phyloP scores from a whole-genome alignment of 2,888 invertebrate species.

The Heteromurus nitidus region DNA sequence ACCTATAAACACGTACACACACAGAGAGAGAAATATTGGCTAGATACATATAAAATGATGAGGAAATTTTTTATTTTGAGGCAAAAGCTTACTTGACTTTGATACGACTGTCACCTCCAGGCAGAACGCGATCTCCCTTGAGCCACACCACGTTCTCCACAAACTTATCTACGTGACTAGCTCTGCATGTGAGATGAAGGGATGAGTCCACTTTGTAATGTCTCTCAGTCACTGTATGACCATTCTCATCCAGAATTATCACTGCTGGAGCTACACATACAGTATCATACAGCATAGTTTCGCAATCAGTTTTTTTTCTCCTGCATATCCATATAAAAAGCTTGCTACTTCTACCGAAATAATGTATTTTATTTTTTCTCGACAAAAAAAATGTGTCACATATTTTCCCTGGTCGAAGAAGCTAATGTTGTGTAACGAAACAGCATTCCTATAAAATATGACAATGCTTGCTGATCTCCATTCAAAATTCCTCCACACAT shows the following conservation, averaged over 20 bases:
- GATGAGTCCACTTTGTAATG: conserved; percentile 77
- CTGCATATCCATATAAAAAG: no score
- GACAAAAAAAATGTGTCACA: no score
- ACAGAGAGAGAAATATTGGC: background rate
- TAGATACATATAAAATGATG: background rate
- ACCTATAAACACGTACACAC: no score
- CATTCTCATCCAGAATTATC: conserved; percentile 80
- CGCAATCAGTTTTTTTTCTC: no score
- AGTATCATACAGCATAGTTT: no score
- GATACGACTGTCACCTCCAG: conserved; percentile 72
- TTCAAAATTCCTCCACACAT: no score
- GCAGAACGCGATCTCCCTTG: conserved; percentile 71
- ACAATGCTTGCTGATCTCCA: no score
- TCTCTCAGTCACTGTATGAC: conserved; percentile 79
- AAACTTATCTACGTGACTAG: conserved; percentile 71
- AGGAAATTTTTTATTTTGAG: conserved; percentile 13
- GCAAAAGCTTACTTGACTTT: conserved; percentile 73
- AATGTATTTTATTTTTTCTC: no score
- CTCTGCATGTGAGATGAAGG: conserved; percentile 73
- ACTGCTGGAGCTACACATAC: conserved; percentile 79
- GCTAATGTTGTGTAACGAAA: no score
- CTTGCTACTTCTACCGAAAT: no score
- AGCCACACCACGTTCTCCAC: conserved; percentile 71
- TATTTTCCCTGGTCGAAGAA: no score
- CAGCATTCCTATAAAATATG: no score